Base-by-base conservation (phyloP, 2,113 vertebrate species). In the Coreoperca whiteheadi region DNA sequence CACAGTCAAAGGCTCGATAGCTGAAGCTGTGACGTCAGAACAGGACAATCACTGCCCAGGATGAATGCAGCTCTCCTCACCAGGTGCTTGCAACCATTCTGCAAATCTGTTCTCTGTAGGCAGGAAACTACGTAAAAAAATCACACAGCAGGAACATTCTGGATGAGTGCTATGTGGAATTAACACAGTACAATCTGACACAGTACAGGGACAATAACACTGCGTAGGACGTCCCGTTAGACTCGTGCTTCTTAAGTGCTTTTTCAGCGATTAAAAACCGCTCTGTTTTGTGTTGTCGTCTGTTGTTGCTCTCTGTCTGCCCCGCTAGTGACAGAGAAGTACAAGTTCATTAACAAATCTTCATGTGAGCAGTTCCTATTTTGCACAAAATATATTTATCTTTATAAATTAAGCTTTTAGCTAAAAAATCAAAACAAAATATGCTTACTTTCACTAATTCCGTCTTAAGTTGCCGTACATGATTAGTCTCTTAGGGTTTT, bases 341-440 rank as follows among this genome's bases (percentile, higher is more conserved):
- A 39, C n/a, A 87, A 91, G 83, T 90, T 87, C 88, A 81, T 93
- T 88, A 81, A 83, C 53, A 79, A 37, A 70, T 73, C 34, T 77
- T 71, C 15, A 60, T 66, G 63, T 88, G 43, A 88, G 77, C 81
- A 65, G 68, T 89, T 90, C 50, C 61, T 81, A 80, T 86, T 94
- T 92, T 93, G 92, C 91, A 93, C 92, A 92, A 67, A 82, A 60
- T 73, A 16, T 85, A 82, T 90, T 82, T 87, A 89, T 86, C 82
- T 88, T 70, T 84, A 56, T 70, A 79, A 84, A 72, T 77, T 8
- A 81, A 89, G 50, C 32, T 37, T 84, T 85, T 60, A 74, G 51
- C 18, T 59, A 43, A 74, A 70, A 74, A 53, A 80, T 37, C 53
- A 71, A 34, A 83, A 61, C 30, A 20, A 39, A 59, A 74, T 59